Conservation (phyloP, 1,140 invertebrate species). For the Caenorhabditis elegans region DNA sequence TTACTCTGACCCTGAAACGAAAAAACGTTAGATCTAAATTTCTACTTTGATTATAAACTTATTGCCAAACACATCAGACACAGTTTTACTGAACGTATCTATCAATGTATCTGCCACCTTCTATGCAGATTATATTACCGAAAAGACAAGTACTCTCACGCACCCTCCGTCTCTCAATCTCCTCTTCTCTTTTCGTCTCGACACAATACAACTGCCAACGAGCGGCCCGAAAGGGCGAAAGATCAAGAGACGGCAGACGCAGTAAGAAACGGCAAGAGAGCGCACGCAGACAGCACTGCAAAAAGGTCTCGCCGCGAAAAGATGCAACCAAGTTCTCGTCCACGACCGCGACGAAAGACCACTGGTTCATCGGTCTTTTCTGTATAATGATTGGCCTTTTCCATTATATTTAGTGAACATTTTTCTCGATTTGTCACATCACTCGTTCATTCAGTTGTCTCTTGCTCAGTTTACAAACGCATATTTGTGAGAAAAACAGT, state of each 20-base stretch:
- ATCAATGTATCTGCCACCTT: too few species aligned
- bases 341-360: conserved; percentile 15
- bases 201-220: too few species aligned
- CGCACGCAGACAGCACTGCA: background rate
- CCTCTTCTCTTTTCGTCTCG: too few species aligned
- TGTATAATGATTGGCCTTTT: background rate
- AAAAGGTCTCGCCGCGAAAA: background rate
- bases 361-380: conserved; percentile 14
- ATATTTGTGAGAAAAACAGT: background rate
- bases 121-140: too few species aligned
- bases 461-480: background rate
- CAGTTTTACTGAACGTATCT: too few species aligned
- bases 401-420: background rate
- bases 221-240: background rate
- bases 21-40: too few species aligned
- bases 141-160: too few species aligned
- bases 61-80: too few species aligned
- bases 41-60: too few species aligned
- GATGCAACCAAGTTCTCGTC: background rate
- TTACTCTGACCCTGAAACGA: too few species aligned
- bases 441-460: background rate
- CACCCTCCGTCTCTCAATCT: too few species aligned
- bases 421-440: background rate
- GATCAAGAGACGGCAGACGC: background rate
- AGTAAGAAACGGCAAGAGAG: background rate